These are phyloP conservation scores for Nematostella vectensis DNA, from an alignment of 92 coral and sea anemone species.

Conservation along the genomic window DNA sequence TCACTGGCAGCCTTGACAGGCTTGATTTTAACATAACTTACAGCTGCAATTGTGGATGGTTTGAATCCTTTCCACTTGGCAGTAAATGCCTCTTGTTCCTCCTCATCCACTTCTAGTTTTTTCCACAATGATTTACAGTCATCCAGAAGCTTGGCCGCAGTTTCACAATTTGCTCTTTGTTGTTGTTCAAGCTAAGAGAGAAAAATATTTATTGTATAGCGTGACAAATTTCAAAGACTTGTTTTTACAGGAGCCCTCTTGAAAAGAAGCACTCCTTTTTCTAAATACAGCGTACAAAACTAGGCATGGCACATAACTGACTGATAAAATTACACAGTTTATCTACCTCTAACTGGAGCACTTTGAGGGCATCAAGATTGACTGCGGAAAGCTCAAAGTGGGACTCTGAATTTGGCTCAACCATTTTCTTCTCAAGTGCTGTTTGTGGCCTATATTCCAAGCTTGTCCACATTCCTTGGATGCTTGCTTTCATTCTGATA, in stretches of 20 bases:
- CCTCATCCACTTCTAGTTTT: slow-evolving; percentile 67
- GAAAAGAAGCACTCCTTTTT: too few species aligned
- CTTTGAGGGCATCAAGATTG: slow-evolving; percentile 57
- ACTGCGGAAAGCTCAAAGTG: slow-evolving; percentile 61
- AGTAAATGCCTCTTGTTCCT: slow-evolving; percentile 43
- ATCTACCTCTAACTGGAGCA: slow-evolving; percentile 63
- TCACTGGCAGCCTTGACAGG: neutral
- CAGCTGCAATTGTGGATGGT: slow-evolving; percentile 64
- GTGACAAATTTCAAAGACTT: too few species aligned
- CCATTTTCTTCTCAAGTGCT: slow-evolving; percentile 52
- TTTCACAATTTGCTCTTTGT: slow-evolving; percentile 39
- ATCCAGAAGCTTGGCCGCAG: slow-evolving; percentile 55
- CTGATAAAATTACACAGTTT: too few species aligned
- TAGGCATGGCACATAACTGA: too few species aligned
- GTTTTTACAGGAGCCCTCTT: too few species aligned
- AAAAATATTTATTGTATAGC: neutral
- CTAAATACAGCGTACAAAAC: too few species aligned
- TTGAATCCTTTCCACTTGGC: slow-evolving; percentile 57
- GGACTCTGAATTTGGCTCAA: slow-evolving; percentile 48
- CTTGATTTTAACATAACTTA: slow-evolving; percentile 26
- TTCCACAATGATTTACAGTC: slow-evolving; percentile 62
- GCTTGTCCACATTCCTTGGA: slow-evolving; percentile 61
- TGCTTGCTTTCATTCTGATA: slow-evolving; percentile 36
- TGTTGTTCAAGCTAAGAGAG: slow-evolving; percentile 59
- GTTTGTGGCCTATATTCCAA: slow-evolving; percentile 68